Evolutionary conservation across 2,113 vertebrate species (phyloP).

Genomic region (Chloropsis hardwickii): DNA sequence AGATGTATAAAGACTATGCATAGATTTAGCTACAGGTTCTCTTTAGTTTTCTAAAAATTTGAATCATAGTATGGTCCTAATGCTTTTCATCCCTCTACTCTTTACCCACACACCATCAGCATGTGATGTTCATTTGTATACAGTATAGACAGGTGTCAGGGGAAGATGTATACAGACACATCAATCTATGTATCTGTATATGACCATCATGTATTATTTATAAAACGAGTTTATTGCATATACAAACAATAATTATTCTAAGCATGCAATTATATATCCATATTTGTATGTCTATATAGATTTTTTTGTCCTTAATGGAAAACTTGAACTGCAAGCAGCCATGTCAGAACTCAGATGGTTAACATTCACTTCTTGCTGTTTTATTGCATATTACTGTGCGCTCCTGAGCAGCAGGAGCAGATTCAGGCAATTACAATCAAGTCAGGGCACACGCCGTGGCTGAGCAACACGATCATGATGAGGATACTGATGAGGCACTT

Average conservation of each 20-base stretch:
- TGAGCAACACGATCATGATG: conserved; percentile 95
- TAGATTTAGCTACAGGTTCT: conserved; percentile 18
- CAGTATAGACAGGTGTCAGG: neutral
- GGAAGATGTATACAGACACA: neutral
- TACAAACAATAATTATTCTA: conserved; percentile 50
- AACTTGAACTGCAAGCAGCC: conserved; percentile 79
- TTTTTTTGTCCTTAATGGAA: conserved; percentile 73
- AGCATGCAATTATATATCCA: conserved; percentile 57
- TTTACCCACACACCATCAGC: neutral
- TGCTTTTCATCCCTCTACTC: neutral
- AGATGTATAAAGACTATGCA: neutral
- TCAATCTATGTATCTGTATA: neutral
- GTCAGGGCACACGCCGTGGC: conserved; percentile 99
- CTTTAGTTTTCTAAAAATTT: neutral
- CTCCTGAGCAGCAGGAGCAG: conserved; percentile 97
- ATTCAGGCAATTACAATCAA: conserved; percentile 99
- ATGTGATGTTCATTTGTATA: neutral
- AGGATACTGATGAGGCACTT: conserved; percentile 99
- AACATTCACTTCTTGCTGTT: conserved; percentile 91
- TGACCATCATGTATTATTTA: neutral
- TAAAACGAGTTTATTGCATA: neutral
- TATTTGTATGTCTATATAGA: conserved; percentile 39
- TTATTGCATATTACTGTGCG: conserved; percentile 94
- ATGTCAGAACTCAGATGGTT: conserved; percentile 87
- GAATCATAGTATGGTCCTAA: neutral